Conservation (phyloP, 2,888 invertebrate species). For the Dynastes hyllus region DNA sequence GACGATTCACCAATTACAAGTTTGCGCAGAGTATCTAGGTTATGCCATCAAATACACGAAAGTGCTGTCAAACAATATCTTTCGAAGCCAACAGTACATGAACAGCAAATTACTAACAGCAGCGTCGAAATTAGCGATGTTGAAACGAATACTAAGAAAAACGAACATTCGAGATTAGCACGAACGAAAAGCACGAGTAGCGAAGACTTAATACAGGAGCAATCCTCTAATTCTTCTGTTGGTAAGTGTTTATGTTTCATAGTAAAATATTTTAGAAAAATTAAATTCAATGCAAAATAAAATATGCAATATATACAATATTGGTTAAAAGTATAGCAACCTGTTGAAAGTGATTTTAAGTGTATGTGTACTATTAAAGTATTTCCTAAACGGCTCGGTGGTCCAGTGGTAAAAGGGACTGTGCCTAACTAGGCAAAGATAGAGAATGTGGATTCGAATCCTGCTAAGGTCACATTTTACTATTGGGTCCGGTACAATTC, state of each 20-base stretch:
- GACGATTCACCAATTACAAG: constrained; percentile 63
- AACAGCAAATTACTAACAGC: constrained; percentile 63
- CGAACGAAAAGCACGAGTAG: constrained; percentile 72
- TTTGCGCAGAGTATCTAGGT: constrained; percentile 69
- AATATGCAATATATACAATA: background rate
- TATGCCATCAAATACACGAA: constrained; percentile 72
- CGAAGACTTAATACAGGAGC: constrained; percentile 67
- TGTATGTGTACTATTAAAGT: too few species aligned
- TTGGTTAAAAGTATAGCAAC: background rate
- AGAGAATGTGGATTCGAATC: too few species aligned
- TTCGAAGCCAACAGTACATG: constrained; percentile 60
- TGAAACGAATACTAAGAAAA: constrained; percentile 58
- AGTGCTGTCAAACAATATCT: constrained; percentile 68
- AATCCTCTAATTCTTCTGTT: background rate
- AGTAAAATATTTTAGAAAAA: too few species aligned
- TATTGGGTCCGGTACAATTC: too few species aligned
- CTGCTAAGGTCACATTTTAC: too few species aligned
- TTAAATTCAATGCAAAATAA: background rate
- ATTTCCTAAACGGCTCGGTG: too few species aligned
- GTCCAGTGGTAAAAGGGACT: too few species aligned
- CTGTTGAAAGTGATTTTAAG: too few species aligned
- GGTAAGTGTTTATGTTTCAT: constrained; percentile 28
- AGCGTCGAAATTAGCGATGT: constrained; percentile 65
- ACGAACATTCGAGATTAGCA: constrained; percentile 60
- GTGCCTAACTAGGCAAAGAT: too few species aligned